A percentile compares a stretch with the other conserved stretches of the same genome.
phyloP scores from a whole-genome alignment of 1,140 invertebrate genomes.

The Plutomurus gul region DNA sequence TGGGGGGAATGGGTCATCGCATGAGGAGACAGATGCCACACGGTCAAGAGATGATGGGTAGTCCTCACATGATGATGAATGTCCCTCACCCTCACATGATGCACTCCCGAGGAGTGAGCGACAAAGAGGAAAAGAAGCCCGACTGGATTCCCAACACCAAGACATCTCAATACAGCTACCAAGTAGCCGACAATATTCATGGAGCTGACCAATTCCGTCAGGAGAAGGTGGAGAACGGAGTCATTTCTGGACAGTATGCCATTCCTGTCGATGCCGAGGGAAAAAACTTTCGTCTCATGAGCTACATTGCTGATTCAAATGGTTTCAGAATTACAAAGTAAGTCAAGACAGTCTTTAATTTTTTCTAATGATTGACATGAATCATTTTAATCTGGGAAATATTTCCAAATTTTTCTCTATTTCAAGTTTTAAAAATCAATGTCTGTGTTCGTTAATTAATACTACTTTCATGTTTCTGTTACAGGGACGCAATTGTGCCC shows the following conservation, averaged over 20 bases:
- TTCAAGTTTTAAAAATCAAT: too few species aligned
- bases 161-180: constrained; percentile 20
- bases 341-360: neutral
- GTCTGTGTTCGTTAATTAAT: neutral
- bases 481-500: neutral
- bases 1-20: too few species aligned
- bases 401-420: too few species aligned
- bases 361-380: neutral
- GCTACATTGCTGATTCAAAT: constrained; percentile 37
- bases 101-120: too few species aligned
- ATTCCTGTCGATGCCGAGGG: constrained; percentile 8
- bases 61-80: too few species aligned
- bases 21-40: too few species aligned
- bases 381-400: neutral
- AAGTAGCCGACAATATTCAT: constrained; percentile 40
- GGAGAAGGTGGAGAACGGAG: constrained; percentile 29
- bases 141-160: constrained; percentile 6
- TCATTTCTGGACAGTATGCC: constrained; percentile 6
- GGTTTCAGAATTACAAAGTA: constrained; percentile 35
- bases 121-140: neutral
- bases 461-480: neutral
- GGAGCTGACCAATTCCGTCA: constrained; percentile 34
- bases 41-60: too few species aligned
- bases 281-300: neutral
- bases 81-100: too few species aligned